A percentile compares a stretch with the other conserved stretches of the same genome.
Conservation (phyloP, 1,140 invertebrate species). For the Gerris buenoi region DNA sequence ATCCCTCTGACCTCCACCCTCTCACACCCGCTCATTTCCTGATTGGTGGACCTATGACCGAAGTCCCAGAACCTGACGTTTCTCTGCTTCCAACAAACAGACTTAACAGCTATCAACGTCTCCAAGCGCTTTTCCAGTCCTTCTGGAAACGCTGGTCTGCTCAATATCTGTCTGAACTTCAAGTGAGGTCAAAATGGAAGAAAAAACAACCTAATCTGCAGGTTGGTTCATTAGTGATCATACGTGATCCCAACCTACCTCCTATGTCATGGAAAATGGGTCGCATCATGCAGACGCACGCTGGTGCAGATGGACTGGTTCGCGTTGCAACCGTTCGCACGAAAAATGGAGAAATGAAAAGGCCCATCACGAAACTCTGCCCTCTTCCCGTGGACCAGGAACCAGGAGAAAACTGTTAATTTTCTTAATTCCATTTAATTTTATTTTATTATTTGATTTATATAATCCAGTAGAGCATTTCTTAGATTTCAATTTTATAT, state of each 20-base stretch:
- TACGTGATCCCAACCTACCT: conserved; percentile 26
- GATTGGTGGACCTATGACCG: conserved; percentile 23
- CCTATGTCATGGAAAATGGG: conserved; percentile 26
- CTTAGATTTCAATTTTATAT: too few species aligned
- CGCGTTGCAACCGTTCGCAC: conserved; percentile 24
- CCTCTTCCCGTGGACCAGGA: conserved; percentile 8
- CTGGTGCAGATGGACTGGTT: conserved; percentile 25
- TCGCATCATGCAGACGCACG: conserved; percentile 22
- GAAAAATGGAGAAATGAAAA: conserved; percentile 19
- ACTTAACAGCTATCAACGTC: conserved; percentile 17
- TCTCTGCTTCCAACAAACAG: conserved; percentile 14
- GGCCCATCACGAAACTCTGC: conserved; percentile 20
- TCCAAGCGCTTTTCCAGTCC: conserved; percentile 21
- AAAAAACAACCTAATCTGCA: conserved; percentile 15
- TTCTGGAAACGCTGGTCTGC: conserved; percentile 26
- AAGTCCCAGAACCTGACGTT: conserved; percentile 25
- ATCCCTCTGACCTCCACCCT: conserved; percentile 20
- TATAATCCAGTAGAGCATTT: too few species aligned
- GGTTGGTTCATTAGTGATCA: conserved; percentile 24
- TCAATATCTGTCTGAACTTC: conserved; percentile 26
- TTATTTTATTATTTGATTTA: too few species aligned
- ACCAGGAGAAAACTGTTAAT: too few species aligned
- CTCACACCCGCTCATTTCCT: conserved; percentile 25
- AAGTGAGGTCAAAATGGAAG: conserved; percentile 23
- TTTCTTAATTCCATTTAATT: too few species aligned